Evolutionary conservation across 2,888 invertebrate species (phyloP).

Genomic region (Hermaeophaga mercurialis): DNA sequence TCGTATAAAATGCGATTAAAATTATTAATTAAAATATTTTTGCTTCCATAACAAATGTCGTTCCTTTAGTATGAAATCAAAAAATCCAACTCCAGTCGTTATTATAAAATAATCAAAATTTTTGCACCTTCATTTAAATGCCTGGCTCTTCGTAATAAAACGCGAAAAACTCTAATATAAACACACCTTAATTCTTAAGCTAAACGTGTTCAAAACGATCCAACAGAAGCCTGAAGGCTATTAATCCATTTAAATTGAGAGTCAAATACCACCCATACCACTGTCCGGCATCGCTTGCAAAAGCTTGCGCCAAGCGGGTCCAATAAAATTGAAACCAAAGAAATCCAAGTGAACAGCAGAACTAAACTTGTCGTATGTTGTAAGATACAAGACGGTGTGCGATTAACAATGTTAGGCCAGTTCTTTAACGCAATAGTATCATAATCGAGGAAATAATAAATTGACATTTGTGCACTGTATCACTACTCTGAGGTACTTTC

Average conservation of each 20-base stretch:
- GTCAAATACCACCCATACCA: constrained; percentile 10
- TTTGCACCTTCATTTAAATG: too few relatives aligned
- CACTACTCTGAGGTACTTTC: too few relatives aligned
- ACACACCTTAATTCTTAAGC: background rate
- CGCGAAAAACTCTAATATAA: background rate
- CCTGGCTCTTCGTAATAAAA: background rate
- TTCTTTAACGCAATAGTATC: too few relatives aligned
- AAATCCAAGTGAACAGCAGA: constrained; percentile 1
- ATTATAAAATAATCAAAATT: too few relatives aligned
- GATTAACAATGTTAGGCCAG: background rate
- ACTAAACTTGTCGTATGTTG: constrained; percentile 5
- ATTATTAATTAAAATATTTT: too few relatives aligned
- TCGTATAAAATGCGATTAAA: too few relatives aligned
- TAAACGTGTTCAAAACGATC: background rate
- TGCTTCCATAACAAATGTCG: too few relatives aligned
- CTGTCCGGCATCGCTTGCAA: constrained; percentile 6
- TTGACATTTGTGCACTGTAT: too few relatives aligned
- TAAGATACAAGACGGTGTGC: background rate
- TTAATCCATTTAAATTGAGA: constrained; percentile 9
- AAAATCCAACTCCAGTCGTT: too few relatives aligned
- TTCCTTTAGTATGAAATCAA: too few relatives aligned
- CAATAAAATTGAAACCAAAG: constrained; percentile 18
- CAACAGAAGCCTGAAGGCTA: constrained; percentile 1
- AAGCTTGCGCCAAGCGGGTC: constrained; percentile 3
- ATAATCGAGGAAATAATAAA: too few relatives aligned